A percentile compares a stretch with the other conserved stretches of the same genome.
Conservation (phyloP, 37 sponge, comb jelly and placozoan genomes). For the Petrosia ficiformis region DNA sequence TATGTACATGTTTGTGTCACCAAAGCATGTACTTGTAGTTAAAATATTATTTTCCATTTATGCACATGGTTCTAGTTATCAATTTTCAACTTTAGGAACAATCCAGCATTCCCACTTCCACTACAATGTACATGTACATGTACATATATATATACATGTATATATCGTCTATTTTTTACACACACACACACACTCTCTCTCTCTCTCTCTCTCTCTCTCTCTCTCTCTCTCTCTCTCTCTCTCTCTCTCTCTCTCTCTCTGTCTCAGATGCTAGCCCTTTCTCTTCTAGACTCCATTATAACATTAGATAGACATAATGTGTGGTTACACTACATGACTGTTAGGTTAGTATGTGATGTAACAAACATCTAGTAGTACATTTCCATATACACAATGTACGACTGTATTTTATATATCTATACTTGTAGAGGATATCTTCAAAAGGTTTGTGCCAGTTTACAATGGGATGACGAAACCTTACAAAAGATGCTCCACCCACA, state of each 20-base stretch:
- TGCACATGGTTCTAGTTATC: too few species aligned
- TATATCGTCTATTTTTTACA: constrained; percentile 7
- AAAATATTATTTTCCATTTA: too few species aligned
- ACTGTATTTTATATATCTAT: not conserved
- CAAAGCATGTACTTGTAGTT: too few species aligned
- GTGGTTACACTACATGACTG: constrained; percentile 71
- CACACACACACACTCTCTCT: constrained; percentile 3
- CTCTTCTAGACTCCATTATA: constrained; percentile 74
- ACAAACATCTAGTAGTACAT: not conserved
- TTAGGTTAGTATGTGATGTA: not conserved
- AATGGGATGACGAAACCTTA: constrained; percentile 73
- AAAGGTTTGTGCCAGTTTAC: constrained; percentile 66
- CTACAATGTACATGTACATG: too few species aligned
- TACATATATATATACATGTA: too few species aligned
- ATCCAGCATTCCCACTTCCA: too few species aligned
- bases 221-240: too few species aligned
- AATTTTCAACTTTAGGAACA: too few species aligned
- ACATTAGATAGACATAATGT: constrained; percentile 58
- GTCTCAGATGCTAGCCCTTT: constrained; percentile 80
- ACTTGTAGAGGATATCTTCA: constrained; percentile 60
- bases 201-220: too few species aligned
- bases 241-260: not conserved
- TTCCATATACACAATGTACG: too few species aligned
- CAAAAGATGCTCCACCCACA: constrained; percentile 57
- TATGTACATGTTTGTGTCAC: not conserved